Conservation (phyloP, 2,113 vertebrate genomes). For the Corythornis vintsioides region DNA sequence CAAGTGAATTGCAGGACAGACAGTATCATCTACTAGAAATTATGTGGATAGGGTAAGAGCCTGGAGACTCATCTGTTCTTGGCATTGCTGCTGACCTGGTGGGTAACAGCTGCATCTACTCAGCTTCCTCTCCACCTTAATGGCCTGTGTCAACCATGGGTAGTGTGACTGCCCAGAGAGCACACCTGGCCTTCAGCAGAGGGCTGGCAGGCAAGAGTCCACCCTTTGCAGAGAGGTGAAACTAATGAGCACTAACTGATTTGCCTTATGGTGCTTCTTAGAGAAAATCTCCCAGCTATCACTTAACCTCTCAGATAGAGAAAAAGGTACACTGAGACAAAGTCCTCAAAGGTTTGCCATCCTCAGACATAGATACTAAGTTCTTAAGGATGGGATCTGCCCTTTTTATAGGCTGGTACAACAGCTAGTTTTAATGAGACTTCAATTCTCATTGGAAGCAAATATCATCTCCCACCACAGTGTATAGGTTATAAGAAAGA, state of each 20-base stretch:
- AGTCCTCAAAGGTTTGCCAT: neutral
- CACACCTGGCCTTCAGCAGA: neutral
- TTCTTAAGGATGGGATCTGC: neutral
- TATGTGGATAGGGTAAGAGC: neutral
- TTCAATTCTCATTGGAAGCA: neutral
- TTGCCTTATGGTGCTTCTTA: neutral
- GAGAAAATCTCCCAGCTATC: neutral
- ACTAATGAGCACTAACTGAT: neutral
- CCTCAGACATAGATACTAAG: neutral
- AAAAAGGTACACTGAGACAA: neutral
- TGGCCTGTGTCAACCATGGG: neutral
- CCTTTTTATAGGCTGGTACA: neutral
- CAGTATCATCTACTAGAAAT: neutral
- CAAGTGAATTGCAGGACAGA: neutral
- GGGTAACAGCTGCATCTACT: neutral
- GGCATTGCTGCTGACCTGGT: neutral
- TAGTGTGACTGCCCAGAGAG: neutral
- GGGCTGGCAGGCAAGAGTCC: neutral
- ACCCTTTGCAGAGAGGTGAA: neutral
- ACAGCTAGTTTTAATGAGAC: neutral
- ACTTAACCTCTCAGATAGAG: neutral
- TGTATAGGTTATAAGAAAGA: neutral
- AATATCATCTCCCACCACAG: neutral
- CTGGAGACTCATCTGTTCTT: neutral
- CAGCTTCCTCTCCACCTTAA: neutral